Evolutionary conservation across 2,888 invertebrate genomes (phyloP), one percentile per base, ranked within the genome.

Genomic region (Andrena flavipes): DNA sequence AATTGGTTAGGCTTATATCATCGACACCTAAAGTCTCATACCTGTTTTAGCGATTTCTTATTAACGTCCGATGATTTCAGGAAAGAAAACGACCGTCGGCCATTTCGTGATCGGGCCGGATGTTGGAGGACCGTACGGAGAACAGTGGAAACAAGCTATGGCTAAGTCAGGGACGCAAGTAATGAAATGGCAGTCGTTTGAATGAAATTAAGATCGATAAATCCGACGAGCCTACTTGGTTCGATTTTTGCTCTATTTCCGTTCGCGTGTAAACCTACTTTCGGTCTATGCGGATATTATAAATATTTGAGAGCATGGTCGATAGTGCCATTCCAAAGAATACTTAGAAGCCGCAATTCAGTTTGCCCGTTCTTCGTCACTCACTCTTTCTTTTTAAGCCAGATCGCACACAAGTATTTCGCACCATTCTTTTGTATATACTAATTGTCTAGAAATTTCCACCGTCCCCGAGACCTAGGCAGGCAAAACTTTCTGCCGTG

Each of bases 51-150:
- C 1, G 5, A 30, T 33, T 3, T 49, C 4, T 64, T 10, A 48
- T 6, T 13, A 23, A 5, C 4, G 6, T 35, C n/a, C 29, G 2
- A 54, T 35, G 2, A 33, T 68, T 92, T 68, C 75, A 94, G 94
- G 94, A 6, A 96, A 97, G 90, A 97, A 97, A 91, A 95, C 95
- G 84, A 95, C 96, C 74, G 94, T 97, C 16, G 97, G 97, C 0
- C 96, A 96, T 91, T 96, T 96, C 35, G 95, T 95, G 62, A 95
- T 97, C 84, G 96, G 96, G 70, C 95, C 96, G 83, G 95, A 96
- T 81, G 95, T 91, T 30, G 92, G 91, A 59, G 94, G 96, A 33
- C 91, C 94, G 0, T 95, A 95, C 80, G 93, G 95, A 0, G 96
- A 96, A 68, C 95, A 96, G 84, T 96, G 96, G 96, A 95, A 95